phyloP scores from a whole-genome alignment of 2,888 invertebrate genomes.

The Osmoderma eremita region DNA sequence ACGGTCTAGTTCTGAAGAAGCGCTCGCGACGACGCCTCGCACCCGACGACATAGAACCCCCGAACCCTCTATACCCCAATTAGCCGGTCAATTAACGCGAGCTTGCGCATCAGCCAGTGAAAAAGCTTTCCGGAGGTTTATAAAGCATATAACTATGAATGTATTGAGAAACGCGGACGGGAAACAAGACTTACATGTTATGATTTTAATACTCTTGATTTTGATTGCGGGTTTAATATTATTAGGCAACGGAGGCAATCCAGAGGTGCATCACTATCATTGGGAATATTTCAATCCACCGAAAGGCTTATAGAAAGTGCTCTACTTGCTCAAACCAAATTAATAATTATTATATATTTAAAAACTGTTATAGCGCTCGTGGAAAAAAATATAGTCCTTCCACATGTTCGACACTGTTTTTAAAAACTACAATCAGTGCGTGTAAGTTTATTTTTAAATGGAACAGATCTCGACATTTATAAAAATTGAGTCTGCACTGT shows the following conservation, averaged over 20 bases:
- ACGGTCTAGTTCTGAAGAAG: slow-evolving; percentile 56
- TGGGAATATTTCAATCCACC: slow-evolving; percentile 92
- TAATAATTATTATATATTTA: slow-evolving; percentile 1
- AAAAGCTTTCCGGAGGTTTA: slow-evolving; percentile 75
- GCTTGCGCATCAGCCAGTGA: slow-evolving; percentile 75
- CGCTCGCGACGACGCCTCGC: slow-evolving; percentile 44
- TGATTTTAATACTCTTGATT: slow-evolving; percentile 81
- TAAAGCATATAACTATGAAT: slow-evolving; percentile 72
- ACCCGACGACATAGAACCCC: slow-evolving; percentile 60
- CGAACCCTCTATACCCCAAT: slow-evolving; percentile 75
- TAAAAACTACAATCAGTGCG: neutral
- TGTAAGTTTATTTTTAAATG: slow-evolving; percentile 4
- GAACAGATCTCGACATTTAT: slow-evolving; percentile 19
- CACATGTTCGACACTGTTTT: neutral
- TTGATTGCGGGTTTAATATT: slow-evolving; percentile 81
- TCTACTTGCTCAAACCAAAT: slow-evolving; percentile 10
- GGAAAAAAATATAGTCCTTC: no score
- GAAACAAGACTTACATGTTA: slow-evolving; percentile 79
- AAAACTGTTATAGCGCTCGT: no score
- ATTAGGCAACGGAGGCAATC: slow-evolving; percentile 75
- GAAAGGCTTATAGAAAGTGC: slow-evolving; percentile 62
- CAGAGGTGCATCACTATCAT: slow-evolving; percentile 81
- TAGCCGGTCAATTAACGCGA: slow-evolving; percentile 75
- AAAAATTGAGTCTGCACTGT: slow-evolving; percentile 12
- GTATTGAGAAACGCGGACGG: slow-evolving; percentile 71